Evolutionary conservation across 2,888 invertebrate species (phyloP).

Genomic region (Drosophila birchii): DNA sequence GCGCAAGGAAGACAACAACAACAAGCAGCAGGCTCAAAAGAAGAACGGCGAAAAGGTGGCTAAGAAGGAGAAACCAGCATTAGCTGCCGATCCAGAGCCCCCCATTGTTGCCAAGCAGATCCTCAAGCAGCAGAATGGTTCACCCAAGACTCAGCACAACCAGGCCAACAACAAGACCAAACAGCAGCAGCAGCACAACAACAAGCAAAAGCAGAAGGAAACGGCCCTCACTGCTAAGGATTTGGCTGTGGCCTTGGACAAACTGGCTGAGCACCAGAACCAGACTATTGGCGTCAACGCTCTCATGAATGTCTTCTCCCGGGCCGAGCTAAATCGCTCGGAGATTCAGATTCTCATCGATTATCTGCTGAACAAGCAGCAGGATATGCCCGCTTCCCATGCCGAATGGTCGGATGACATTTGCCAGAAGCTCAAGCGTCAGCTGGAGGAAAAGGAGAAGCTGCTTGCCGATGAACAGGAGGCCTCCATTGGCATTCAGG

Average conservation of each 20-base stretch:
- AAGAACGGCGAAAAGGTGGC: conserved; percentile 52
- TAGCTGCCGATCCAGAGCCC: conserved; percentile 60
- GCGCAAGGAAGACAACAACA: conserved; percentile 65
- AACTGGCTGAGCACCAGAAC: conserved; percentile 89
- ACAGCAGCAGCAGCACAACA: conserved; percentile 81
- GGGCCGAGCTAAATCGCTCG: conserved; percentile 92
- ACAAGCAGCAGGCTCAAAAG: conserved; percentile 64
- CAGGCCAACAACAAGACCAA: conserved; percentile 82
- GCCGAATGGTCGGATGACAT: conserved; percentile 96
- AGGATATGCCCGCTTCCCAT: conserved; percentile 90
- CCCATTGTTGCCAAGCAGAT: conserved; percentile 74
- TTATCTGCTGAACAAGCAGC: conserved; percentile 94
- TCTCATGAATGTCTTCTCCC: conserved; percentile 90
- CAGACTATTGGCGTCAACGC: conserved; percentile 90
- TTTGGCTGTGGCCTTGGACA: conserved; percentile 77
- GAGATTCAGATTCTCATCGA: conserved; percentile 96
- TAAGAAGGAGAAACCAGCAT: conserved; percentile 65
- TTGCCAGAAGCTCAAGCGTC: conserved; percentile 93
- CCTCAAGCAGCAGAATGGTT: conserved; percentile 75
- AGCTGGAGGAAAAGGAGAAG: conserved; percentile 94
- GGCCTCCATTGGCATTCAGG: conserved; percentile 90
- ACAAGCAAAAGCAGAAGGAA: conserved; percentile 84
- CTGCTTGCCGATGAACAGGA: conserved; percentile 90
- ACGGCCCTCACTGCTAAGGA: conserved; percentile 76
- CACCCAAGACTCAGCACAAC: conserved; percentile 81